Base-by-base conservation (phyloP, 2,797 vertebrate genomes). In the Leucoraja ocellata region DNA sequence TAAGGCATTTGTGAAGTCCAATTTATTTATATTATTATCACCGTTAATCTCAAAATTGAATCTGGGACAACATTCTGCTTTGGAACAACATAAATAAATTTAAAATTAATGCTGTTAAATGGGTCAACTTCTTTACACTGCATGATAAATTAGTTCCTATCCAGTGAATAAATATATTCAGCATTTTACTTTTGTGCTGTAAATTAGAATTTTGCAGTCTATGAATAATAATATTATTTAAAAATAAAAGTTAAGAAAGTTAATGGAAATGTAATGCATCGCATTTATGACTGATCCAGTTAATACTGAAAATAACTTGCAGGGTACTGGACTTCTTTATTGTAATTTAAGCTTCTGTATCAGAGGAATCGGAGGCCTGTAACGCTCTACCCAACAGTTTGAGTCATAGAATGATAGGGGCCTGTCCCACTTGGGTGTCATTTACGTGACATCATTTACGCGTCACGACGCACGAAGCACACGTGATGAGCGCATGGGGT, bases 241-340 rank as follows among this genome's bases (percentile, higher is more conserved):
- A 74, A 91, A 28, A 91, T 91, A 91, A 54, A 73, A 13, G 32
- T 36, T 28, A 74, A 46, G 21, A 39, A n/a, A 7, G 18, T 39
- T 32, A 16, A 68, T 36, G 36, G 71, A 73, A 91, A 91, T 9
- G 90, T 74, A 91, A 74, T 74, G 36, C 83, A 91, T 36, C 88
- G 58, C 65, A 90, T 90, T 18, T 90, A 23, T 68, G 63, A 91
- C 28, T 74, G 71, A 32, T 54, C 10, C 68, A 23, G 18, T 9
- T 46, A 25, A 14, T 46, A 11, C 88, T 13, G 39, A 65, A 91
- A 71, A 91, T 16, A 46, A 73, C 23, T 18, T 1, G 11, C 13
- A 68, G 18, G 65, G 18, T 2, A 68, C 3, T 68, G 3, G 65
- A 68, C 65, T 68, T 14, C 1, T 68, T 68, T 11, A 14, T 68